Base-by-base conservation (phyloP, 1,140 invertebrate species). In the Trachymyrmex septentrionalis region DNA sequence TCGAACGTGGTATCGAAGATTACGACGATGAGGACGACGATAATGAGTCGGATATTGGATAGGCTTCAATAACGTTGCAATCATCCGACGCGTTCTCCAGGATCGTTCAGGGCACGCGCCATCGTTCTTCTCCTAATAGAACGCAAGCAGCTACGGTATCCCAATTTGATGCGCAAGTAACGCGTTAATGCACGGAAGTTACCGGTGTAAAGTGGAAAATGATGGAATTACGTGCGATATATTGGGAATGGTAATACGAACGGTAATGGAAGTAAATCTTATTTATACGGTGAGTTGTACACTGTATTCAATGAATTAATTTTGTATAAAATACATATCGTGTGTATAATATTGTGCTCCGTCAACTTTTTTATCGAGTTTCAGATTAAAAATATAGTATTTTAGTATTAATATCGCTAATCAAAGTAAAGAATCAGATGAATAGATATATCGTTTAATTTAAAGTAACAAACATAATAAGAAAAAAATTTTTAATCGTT, bases 41-140 rank as follows among this genome's bases (percentile, higher is more conserved):
- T 44, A 50, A 59, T 48, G 78, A 89, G 48, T 66, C 85, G 73
- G 59, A 87, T 90, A 90, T 90, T 86, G 82, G 88, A 88, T 81
- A 75, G 59, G 86, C 87, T 91, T 82, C 88, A 91, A 91, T 92
- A 90, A 88, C 76, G 77, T 92, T 90, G 87, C 90, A 88, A 91
- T 90, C 88, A 91, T 88, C 88, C 75, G 53, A 87, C 82, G 86
- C 73, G 57, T 71, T 75, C 72, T 86, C 73, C 55, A 55, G 76
- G 69, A 77, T 55, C 48, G 21, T 44, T 73, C 53, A 64, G 19
- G 72, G 72, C 21, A 81, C 85, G 67, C 63, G 85, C 64, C 63
- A 24, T 66, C 72, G 80, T 84, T 84, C 30, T 72, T 53, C 27
- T 57, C 72, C 48, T 44, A 44, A 24, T 44, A 27, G 48, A 59